Evolutionary conservation across 1,140 invertebrate genomes (phyloP), one percentile per base, ranked within the genome.

Genomic region (Achatina immaculata): DNA sequence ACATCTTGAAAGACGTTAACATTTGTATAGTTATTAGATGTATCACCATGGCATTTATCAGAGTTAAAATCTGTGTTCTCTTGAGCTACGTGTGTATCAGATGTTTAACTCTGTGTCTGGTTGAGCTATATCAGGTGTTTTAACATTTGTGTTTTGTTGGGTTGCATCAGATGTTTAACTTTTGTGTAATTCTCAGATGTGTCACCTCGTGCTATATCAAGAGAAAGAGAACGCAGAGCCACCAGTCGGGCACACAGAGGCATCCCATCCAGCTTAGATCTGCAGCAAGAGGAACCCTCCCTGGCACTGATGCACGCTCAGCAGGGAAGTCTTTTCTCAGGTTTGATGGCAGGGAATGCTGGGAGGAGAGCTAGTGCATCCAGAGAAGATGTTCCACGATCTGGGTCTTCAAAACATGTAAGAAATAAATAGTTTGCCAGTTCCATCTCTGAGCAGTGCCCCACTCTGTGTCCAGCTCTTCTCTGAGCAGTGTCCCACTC

Each of bases 211-310:
- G 89, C 89, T n/a, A 86, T 89, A 45, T 90, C 90, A 6, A 82
- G 89, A 82, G 90, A 91, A 74, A 83, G 89, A 34, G 90, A 91
- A 77, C 69, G 87, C 69, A 81, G 89, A 31, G 88, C 86, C 19
- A 90, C 88, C 82, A 90, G 85, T n/a, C 81, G 89, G 21, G 83
- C 90, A 21, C 90, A 91, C 78, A 81, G 90, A 45, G 90, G 89
- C 55, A 87, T 89, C 48, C 89, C 88, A 34, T 88, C 87, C 38
- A 84, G 84, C 51, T 72, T 84, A 36, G 86, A 89, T 62, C 55
- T 86, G 36, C 83, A 83, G 62, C 69, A 86, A 6, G 89, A 90
- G 73, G 85, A 78, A 14, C 85, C 87, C 4, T 82, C 87, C 45
- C 81, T 88, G 68, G 86, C 87, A 9, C 81, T 86, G 21, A 83